Conservation (phyloP, 1,140 invertebrate species). For the Grapholita molesta region DNA sequence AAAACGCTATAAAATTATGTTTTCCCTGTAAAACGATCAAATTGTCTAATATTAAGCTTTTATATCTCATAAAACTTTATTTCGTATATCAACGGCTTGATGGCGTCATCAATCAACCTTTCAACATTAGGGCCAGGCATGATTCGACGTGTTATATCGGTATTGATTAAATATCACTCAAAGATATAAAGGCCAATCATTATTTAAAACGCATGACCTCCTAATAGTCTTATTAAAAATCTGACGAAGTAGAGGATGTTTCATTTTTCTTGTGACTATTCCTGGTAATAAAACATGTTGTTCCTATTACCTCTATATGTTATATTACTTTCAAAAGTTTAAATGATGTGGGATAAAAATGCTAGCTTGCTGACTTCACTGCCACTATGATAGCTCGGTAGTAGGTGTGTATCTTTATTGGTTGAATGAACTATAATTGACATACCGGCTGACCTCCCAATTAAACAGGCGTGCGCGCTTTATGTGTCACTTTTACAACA, state of each 20-base stretch:
- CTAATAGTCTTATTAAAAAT: background rate
- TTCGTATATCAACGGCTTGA: slow-evolving; percentile 9
- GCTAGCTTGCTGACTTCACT: slow-evolving; percentile 34
- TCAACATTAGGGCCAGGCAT: slow-evolving; percentile 5
- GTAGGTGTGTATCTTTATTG: slow-evolving; percentile 69
- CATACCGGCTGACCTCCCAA: slow-evolving; percentile 71
- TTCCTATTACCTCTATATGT: too few relatives aligned
- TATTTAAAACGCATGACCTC: background rate
- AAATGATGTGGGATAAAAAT: too few relatives aligned
- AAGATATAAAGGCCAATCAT: background rate
- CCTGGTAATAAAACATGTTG: too few relatives aligned
- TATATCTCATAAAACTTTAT: slow-evolving; percentile 10
- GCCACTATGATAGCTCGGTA: slow-evolving; percentile 50
- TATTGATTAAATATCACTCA: background rate
- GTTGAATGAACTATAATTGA: slow-evolving; percentile 74
- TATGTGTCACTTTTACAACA: slow-evolving; percentile 20
- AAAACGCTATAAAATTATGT: background rate
- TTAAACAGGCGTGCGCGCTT: slow-evolving; percentile 47
- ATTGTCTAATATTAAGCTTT: background rate
- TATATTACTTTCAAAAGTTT: too few relatives aligned
- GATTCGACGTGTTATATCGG: background rate
- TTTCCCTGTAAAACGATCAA: background rate
- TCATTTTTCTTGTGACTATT: too few relatives aligned
- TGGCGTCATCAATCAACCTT: slow-evolving; percentile 15
- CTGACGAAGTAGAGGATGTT: background rate